Conservation (phyloP, 2,113 vertebrate species). For the Callipepla californica region DNA sequence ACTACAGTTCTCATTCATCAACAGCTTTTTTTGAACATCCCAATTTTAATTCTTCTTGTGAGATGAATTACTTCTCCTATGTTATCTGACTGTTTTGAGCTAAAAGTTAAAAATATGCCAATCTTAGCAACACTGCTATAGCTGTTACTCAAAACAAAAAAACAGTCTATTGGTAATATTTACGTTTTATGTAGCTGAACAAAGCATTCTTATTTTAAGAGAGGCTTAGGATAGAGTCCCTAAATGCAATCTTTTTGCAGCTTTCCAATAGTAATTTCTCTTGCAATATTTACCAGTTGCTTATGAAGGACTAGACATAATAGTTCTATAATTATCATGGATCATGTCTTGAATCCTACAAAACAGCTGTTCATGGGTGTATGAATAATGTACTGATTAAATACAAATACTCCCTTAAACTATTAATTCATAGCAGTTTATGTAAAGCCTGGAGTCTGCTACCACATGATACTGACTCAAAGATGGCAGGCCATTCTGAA, state of each 20-base stretch:
- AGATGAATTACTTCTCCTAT: not conserved
- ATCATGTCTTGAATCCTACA: slow-evolving; percentile 59
- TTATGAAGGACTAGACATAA: slow-evolving; percentile 27
- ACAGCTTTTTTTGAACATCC: not conserved
- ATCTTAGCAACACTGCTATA: not conserved
- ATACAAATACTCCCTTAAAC: slow-evolving; percentile 19
- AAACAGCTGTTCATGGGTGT: slow-evolving; percentile 50
- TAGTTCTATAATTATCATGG: slow-evolving; percentile 56
- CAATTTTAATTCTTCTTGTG: not conserved
- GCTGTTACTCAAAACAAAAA: not conserved
- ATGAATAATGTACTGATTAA: slow-evolving; percentile 57
- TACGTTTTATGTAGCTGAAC: not conserved
- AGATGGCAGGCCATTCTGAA: not conserved
- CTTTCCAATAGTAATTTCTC: not conserved
- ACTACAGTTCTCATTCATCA: slow-evolving; percentile 11
- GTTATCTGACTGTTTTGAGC: not conserved
- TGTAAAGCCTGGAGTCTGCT: not conserved
- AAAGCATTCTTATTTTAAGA: not conserved
- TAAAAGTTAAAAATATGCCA: not conserved
- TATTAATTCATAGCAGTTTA: not conserved
- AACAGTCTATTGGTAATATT: not conserved
- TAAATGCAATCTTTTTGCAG: not conserved
- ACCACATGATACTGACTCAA: slow-evolving; percentile 5
- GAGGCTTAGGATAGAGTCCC: not conserved
- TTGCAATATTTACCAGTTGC: slow-evolving; percentile 43